Base-by-base conservation (phyloP, 53 echinoderm and acorn worm genomes). In the Actinopyga echinites region DNA sequence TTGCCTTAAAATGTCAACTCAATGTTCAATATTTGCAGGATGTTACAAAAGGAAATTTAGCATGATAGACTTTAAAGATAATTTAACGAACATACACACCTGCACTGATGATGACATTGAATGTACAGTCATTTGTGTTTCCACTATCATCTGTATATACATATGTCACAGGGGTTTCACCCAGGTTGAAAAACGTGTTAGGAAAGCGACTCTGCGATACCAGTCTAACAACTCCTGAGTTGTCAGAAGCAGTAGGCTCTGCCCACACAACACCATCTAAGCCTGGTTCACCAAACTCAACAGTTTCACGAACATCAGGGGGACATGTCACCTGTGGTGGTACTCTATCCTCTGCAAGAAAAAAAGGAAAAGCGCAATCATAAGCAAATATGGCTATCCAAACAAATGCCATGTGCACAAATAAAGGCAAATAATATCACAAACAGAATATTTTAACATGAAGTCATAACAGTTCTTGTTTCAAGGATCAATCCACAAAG, bases 161-260 rank as follows among this genome's bases (percentile, higher is more conserved):
- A 31, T 77, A 77, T 8, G 30, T 77, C 21, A 77, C 77, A 45
- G 6, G 8, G 28, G 77, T 77, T 30, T 55, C 77, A 19, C 77
- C 77, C 30, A 56, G 5, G 49, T 31, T 30, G 32, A 91, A 87
- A 23, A 77, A 30, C 29, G 58, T 31, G 15, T 69, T 69, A 17
- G 91, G 80, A 34, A 55, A 33, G n/a, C 34, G 71, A 62, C 71
- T 69, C 26, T 65, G 64, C 3, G 62, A 23, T 5, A 80, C 80
- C 26, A 63, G 55, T 2, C 13, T 63, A 21, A 63, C 80, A 22
- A 57, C n/a, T 20, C 87, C 91, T n/a, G 91, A 87, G 68, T 87
- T 80, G 52, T 91, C 91, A 4, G 87, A 35, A 12, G 83, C 87
- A 17, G 75, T 84, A 4, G 84, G 84, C 31, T 75, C 42, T 35